Conservation (phyloP, 2,888 invertebrate species). For the Pocota personata region DNA sequence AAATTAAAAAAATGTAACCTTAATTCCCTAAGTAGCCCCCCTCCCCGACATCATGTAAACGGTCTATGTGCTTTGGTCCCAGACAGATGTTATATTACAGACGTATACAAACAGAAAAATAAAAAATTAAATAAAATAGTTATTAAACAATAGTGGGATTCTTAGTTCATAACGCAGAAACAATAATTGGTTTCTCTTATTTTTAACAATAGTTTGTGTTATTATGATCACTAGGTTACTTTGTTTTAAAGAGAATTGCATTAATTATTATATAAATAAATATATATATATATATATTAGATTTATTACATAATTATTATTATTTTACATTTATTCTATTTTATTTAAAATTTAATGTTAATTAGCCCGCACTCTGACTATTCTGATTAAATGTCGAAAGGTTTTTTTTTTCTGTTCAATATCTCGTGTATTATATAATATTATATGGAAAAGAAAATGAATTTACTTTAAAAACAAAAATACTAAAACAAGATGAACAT, state of each 20-base stretch:
- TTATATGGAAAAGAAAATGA: slow-evolving; percentile 30
- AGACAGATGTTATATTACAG: slow-evolving; percentile 11
- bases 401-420: slow-evolving; percentile 15
- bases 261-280: slow-evolving; percentile 34
- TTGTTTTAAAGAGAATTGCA: slow-evolving; percentile 65
- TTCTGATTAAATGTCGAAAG: slow-evolving; percentile 18
- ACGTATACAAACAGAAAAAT: slow-evolving; percentile 18
- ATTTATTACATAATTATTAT: slow-evolving; percentile 67
- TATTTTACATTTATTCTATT: slow-evolving; percentile 62
- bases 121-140: slow-evolving; percentile 43
- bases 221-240: slow-evolving; percentile 45
- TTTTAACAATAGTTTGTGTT: slow-evolving; percentile 43
- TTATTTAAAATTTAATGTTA: slow-evolving; percentile 71
- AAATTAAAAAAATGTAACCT: not conserved
- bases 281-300: slow-evolving; percentile 53
- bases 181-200: slow-evolving; percentile 24
- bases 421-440: slow-evolving; percentile 54
- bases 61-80: slow-evolving; percentile 11
- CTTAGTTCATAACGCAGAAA: slow-evolving; percentile 43
- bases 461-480: slow-evolving; percentile 34
- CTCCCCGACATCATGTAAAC: not conserved
- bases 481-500: slow-evolving; percentile 28
- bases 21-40: not conserved
- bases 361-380: slow-evolving; percentile 48
- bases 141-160: slow-evolving; percentile 56